A percentile compares a stretch with the other conserved stretches of the same genome.
These are phyloP conservation scores for Neodon shergylaensis DNA, from an alignment of 2,113 vertebrate genomes.

Conservation along the genomic window DNA sequence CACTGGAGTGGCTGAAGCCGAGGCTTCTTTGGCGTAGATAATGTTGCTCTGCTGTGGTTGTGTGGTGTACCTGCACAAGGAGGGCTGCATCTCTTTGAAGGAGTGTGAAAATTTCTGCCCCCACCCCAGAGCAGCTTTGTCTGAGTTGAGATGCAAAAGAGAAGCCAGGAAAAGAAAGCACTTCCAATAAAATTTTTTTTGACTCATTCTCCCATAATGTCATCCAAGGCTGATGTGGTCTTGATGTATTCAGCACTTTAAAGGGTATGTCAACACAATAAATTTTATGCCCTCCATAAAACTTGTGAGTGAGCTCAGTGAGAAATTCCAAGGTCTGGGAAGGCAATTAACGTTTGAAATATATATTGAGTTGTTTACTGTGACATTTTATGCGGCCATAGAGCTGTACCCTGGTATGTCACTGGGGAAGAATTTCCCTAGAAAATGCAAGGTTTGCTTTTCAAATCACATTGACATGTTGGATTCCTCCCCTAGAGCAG, in stretches of 20 bases:
- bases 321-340: conserved; percentile 80
- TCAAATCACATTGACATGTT: conserved; percentile 53
- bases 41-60: conserved; percentile 45
- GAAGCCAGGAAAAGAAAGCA: conserved; percentile 12
- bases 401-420: conserved; percentile 69
- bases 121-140: conserved; percentile 17
- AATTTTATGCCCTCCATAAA: conserved; percentile 82
- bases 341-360: conserved; percentile 83
- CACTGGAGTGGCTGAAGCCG: conserved; percentile 42
- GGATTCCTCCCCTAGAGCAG: conserved; percentile 13
- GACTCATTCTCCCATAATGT: conserved; percentile 50
- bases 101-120: conserved; percentile 38
- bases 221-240: conserved; percentile 62
- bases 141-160: conserved; percentile 59
- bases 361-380: conserved; percentile 84
- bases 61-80: conserved; percentile 46
- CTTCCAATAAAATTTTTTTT: conserved; percentile 52
- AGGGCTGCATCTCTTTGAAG: conserved; percentile 53
- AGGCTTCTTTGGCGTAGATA: conserved; percentile 25
- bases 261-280: conserved; percentile 81
- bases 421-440: conserved; percentile 67
- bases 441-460: conserved; percentile 67
- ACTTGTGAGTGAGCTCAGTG: conserved; percentile 77
- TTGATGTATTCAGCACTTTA: conserved; percentile 73
- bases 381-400: conserved; percentile 78